Conservation (phyloP, 2,888 invertebrate genomes). For the Catocala nupta region DNA sequence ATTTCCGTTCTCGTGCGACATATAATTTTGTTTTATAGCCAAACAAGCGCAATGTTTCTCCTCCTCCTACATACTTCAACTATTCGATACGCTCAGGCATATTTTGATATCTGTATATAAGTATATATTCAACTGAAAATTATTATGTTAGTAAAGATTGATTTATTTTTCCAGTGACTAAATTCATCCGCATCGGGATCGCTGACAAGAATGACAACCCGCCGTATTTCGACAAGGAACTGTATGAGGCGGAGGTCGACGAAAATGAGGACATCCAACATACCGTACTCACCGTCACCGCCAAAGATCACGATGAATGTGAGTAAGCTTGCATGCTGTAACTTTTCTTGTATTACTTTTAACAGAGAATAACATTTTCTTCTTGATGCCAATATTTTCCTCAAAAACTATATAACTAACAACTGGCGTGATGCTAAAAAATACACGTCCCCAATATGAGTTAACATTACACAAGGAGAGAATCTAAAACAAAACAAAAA, state of each 20-base stretch:
- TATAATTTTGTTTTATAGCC: constrained; percentile 42
- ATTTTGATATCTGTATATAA: constrained; percentile 13
- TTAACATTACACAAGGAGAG: constrained; percentile 35
- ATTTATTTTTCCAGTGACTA: constrained; percentile 93
- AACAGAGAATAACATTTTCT: constrained; percentile 18
- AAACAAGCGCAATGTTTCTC: constrained; percentile 31
- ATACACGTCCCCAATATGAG: constrained; percentile 36
- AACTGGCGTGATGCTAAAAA: constrained; percentile 38
- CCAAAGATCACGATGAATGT: constrained; percentile 99
- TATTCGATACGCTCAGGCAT: constrained; percentile 1
- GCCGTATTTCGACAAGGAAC: constrained; percentile 98
- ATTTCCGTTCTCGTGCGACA: constrained; percentile 53
- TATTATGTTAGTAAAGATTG: constrained; percentile 30
- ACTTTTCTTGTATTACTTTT: constrained; percentile 19
- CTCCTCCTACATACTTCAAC: constrained; percentile 11
- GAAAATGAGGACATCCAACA: constrained; percentile 99
- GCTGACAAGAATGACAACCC: constrained; percentile 99
- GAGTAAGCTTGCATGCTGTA: constrained; percentile 84
- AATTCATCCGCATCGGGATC: constrained; percentile 99
- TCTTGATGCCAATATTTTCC: constrained; percentile 12
- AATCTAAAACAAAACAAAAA: constrained; percentile 55
- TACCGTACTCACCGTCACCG: constrained; percentile 98
- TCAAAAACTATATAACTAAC: constrained; percentile 14
- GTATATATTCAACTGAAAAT: not conserved
- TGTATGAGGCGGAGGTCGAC: constrained; percentile 98